Evolutionary conservation across 1,140 invertebrate species (phyloP).

Genomic region (Psilanteris sp.): DNA sequence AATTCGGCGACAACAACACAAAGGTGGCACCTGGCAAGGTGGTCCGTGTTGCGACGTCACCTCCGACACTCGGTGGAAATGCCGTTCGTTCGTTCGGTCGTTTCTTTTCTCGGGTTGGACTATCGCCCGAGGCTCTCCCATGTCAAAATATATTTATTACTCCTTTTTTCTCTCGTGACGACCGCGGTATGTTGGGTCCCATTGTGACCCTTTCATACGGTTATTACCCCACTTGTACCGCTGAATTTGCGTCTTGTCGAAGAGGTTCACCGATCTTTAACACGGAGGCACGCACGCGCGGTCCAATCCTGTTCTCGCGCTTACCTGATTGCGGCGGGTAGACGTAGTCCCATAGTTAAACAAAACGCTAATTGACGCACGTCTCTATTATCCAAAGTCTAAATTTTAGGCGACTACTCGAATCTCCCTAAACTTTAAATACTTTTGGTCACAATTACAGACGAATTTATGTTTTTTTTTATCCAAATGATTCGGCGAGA

Average conservation of each 20-base stretch:
- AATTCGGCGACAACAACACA: slow-evolving; percentile 70
- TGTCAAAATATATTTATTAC: slow-evolving; percentile 81
- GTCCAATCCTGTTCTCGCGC: slow-evolving; percentile 14
- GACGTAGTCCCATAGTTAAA: no score
- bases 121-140: slow-evolving; percentile 72
- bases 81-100: slow-evolving; percentile 16
- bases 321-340: no score
- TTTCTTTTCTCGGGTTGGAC: slow-evolving; percentile 62
- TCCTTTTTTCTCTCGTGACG: slow-evolving; percentile 54
- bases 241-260: slow-evolving; percentile 61
- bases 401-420: no score
- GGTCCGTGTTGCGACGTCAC: slow-evolving; percentile 57
- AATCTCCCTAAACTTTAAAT: no score
- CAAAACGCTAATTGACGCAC: no score
- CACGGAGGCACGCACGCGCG: slow-evolving; percentile 50
- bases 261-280: slow-evolving; percentile 47
- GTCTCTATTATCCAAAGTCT: no score
- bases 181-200: slow-evolving; percentile 74
- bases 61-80: slow-evolving; percentile 56
- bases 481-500: no score
- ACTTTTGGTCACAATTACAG: no score
- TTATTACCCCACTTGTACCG: slow-evolving; percentile 77
- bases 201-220: slow-evolving; percentile 77
- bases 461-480: no score
- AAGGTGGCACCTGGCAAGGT: slow-evolving; percentile 65